A percentile compares a stretch with the other conserved stretches of the same genome.
These are phyloP conservation scores for Heliconius eleuchia DNA, from an alignment of 1,140 invertebrate genomes.

Conservation along the genomic window DNA sequence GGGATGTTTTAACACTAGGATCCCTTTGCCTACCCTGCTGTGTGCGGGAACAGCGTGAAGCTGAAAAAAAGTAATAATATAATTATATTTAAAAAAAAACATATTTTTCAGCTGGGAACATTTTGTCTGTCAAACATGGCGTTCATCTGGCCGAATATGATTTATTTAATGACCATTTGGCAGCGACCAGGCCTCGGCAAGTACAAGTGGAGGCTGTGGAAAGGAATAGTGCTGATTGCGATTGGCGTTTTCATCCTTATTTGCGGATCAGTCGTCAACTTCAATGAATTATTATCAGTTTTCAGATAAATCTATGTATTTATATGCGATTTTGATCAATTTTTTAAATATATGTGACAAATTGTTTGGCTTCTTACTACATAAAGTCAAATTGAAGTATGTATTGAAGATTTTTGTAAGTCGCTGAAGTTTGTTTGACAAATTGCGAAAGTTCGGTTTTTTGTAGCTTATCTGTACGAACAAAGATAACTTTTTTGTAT, in stretches of 20 bases:
- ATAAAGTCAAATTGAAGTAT: not conserved
- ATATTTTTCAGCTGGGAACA: conserved; percentile 56
- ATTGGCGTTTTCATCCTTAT: conserved; percentile 52
- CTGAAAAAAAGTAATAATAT: too few species aligned
- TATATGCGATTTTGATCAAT: not conserved
- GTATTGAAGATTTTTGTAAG: not conserved
- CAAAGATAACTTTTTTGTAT: not conserved
- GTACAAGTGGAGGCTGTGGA: conserved; percentile 56
- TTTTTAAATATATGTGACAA: not conserved
- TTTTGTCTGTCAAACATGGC: conserved; percentile 68
- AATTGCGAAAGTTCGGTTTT: not conserved
- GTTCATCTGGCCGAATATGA: conserved; percentile 62
- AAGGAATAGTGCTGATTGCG: conserved; percentile 35
- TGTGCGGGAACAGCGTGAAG: too few species aligned
- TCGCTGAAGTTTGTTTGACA: not conserved
- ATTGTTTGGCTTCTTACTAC: not conserved
- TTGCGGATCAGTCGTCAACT: conserved; percentile 52
- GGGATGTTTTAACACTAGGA: too few species aligned
- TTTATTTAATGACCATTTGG: conserved; percentile 57
- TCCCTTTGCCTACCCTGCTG: too few species aligned
- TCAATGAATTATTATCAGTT: conserved; percentile 41
- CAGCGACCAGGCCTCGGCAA: conserved; percentile 57
- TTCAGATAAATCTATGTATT: conserved; percentile 18
- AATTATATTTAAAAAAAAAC: not conserved
- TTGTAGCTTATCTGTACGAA: not conserved